Evolutionary conservation across 2,797 vertebrate genomes (phyloP), one percentile per base, ranked within the genome.

Genomic region (Arctocebus calabarensis): DNA sequence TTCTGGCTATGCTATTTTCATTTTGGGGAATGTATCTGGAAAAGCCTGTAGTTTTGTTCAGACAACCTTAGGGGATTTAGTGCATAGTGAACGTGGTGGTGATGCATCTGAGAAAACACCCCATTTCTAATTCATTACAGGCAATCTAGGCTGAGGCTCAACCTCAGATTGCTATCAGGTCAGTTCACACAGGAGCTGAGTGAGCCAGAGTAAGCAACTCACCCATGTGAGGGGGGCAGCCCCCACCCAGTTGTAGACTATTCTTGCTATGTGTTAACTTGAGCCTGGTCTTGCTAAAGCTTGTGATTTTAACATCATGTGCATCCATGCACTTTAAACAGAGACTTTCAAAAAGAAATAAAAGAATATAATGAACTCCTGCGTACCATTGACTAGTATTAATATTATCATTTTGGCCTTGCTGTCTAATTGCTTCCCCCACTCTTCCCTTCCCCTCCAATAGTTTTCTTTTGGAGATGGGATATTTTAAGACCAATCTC

Each of bases 401-500:
- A 59, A 34, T 13, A 22, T 19, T 17, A 61, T 40, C 57, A 16
- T 77, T 45, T 20, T 29, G 57, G 8, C 14, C 23, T 43, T 55
- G 27, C 23, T 82, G 7, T 61, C 25, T 73, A 20, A 29, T 20
- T 9, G 1, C 2, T 7, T 40, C 5, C 59, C 13, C 3, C 0
- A 23, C 40, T 8, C 61, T 27, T 0, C 4, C 12, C 61, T 27
- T 0, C 4, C 23, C 32, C 62, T 66, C 3, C 0, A 23, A 34
- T 13, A 73, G 40, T 16, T n/a, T 74, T 57, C 92, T 62, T 61
- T 32, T n/a, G 75, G 1, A 3, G 23, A 20, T 78, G 64, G 59
- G 75, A 16, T 89, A 37, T 73, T 91, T 40, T 75, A 96, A 89
- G 40, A 48, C 27, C 43, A 75, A 55, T 74, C n/a, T 91, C 37